phyloP scores from a whole-genome alignment of 1,140 invertebrate species.

The Lepidurus apus region DNA sequence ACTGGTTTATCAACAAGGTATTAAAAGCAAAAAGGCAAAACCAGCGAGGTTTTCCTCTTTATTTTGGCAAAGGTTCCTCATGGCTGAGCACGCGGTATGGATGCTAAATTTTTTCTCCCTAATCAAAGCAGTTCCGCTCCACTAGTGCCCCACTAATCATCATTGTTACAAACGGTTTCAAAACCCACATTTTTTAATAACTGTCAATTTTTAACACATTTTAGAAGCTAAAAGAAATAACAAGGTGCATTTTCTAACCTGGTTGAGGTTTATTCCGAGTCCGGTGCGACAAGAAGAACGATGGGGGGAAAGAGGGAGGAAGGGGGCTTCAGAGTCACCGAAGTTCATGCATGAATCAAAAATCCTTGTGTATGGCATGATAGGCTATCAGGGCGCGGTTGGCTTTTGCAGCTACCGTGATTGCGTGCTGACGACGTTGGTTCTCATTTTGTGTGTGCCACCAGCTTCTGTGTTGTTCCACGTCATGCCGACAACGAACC shows the following conservation, averaged over 20 bases:
- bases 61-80: not conserved
- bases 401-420: conserved; percentile 20
- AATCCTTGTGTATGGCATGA: conserved; percentile 8
- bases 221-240: not conserved
- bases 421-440: conserved; percentile 13
- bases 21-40: not conserved
- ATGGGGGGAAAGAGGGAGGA: no score
- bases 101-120: not conserved
- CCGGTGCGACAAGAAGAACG: not conserved
- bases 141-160: not conserved
- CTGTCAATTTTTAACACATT: not conserved
- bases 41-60: not conserved
- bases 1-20: conserved; percentile 10
- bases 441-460: conserved; percentile 4
- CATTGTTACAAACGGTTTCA: not conserved
- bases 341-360: conserved; percentile 8
- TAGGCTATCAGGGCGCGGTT: conserved; percentile 20
- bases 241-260: not conserved
- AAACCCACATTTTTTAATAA: not conserved
- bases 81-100: conserved; percentile 9
- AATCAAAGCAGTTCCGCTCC: not conserved
- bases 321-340: no score
- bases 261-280: not conserved
- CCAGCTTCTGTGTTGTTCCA: conserved; percentile 21
- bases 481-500: conserved; percentile 16